Percentiles rank a stretch among this genome's conserved stretches.
These are phyloP conservation scores for Gopherus evgoodei DNA, from an alignment of 2,113 vertebrate species.

Conservation along the genomic window DNA sequence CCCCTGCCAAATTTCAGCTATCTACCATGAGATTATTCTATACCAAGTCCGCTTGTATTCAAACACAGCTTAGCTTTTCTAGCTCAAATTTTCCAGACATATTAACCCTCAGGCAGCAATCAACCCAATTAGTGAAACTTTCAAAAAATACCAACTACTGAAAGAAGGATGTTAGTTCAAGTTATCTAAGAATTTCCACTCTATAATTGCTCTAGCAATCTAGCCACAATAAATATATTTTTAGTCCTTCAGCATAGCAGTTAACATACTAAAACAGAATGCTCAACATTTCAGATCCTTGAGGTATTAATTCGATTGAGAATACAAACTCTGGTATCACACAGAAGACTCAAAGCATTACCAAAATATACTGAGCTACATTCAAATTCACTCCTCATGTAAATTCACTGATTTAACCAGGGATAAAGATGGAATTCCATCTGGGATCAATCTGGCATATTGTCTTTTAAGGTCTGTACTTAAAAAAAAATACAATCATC, in stretches of 20 bases:
- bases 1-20: background rate
- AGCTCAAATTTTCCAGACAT: background rate
- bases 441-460: background rate
- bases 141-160: background rate
- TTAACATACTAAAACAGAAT: constrained; percentile 46
- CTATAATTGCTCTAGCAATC: background rate
- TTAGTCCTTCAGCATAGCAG: constrained; percentile 28
- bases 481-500: background rate
- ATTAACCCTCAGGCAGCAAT: constrained; percentile 1
- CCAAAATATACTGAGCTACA: constrained; percentile 22
- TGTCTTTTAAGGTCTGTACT: background rate
- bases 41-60: background rate
- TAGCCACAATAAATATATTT: background rate
- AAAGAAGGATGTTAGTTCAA: constrained; percentile 7
- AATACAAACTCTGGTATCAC: constrained; percentile 17
- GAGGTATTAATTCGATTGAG: constrained; percentile 49
- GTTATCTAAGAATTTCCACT: too few relatives aligned
- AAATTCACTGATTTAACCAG: background rate
- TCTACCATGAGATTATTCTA: background rate
- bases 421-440: background rate
- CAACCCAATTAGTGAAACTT: constrained; percentile 5
- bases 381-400: background rate
- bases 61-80: background rate
- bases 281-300: constrained; percentile 47
- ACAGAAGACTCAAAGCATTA: constrained; percentile 5